Base-by-base conservation (phyloP, 2,888 invertebrate species). In the Oscheius sp. region DNA sequence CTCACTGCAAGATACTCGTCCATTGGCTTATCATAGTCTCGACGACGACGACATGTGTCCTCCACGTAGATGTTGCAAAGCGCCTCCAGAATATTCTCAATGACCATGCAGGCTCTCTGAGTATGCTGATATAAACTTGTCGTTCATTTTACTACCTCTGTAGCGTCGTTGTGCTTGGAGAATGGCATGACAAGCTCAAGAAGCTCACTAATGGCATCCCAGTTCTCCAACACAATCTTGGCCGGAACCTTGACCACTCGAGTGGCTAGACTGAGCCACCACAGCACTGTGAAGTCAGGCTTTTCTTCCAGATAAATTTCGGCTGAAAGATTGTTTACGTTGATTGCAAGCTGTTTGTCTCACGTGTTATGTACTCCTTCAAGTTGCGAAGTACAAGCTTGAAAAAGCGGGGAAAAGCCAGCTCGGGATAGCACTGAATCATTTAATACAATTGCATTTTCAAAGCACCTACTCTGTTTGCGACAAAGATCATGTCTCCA, bases 141-240 rank as follows among this genome's bases (percentile, higher is more conserved):
- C 0, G 48, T 29, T 10, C 1, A 53, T 32, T 5, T 11, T 5
- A 32, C 58, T 57, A 72, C 72, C 11, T 60, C 58, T 9, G 70
- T 50, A 7, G 81, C 83, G 11, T 78, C 90, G 58, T 91, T 91
- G 79, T 93, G 92, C 0, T 93, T 93, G 80, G 92, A 92, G 74
- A 95, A 91, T 77, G 93, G 92, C 47, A 94, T 89, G 9, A 93
- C 92, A 65, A 92, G 92, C 84, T 94, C 93, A 68, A 96, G 89
- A n/a, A 95, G 92, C 1, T 91, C 91, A 32, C 92, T 88, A 9
- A 95, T 89, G 29, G 92, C 90, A 7, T 93, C 92, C 70, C 93
- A 91, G 89, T 81, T 70, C 10, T 74, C 72, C 7, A 84, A 60
- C 1, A 87, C 55, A 37, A 58, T 37, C 10, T 47, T 47, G 13